A percentile compares a stretch with the other conserved stretches of the same genome.
Conservation (phyloP, 2,797 vertebrate species). For the Phylloscopus collybita region DNA sequence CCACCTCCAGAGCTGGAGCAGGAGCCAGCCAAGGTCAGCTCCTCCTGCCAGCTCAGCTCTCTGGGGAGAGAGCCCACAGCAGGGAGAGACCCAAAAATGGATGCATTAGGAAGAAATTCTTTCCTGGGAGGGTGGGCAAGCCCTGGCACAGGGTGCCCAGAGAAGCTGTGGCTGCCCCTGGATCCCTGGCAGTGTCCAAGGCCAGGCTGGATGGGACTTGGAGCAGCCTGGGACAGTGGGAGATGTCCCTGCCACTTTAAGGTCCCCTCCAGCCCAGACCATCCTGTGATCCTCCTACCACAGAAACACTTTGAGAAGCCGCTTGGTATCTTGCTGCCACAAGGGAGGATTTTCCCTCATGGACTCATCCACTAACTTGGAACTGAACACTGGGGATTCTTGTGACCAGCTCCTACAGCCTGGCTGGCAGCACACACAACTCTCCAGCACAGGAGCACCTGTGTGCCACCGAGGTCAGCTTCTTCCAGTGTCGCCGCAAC, state of each 20-base stretch:
- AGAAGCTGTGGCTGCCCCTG: background rate
- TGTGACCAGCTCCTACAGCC: background rate
- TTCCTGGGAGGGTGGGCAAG: background rate
- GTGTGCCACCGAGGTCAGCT: rapidly evolving
- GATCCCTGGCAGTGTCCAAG: background rate
- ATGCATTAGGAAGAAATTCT: background rate
- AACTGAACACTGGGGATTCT: background rate
- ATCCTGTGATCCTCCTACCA: background rate
- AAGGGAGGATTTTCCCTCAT: background rate
- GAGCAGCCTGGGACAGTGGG: background rate
- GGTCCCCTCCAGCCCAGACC: background rate
- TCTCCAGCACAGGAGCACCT: background rate
- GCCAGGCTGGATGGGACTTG: background rate
- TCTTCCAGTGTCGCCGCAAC: rapidly evolving
- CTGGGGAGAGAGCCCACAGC: background rate
- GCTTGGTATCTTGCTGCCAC: background rate
- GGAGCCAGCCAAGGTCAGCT: background rate
- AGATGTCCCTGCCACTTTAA: background rate
- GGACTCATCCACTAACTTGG: background rate
- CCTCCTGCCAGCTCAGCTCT: background rate
- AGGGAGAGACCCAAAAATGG: background rate
- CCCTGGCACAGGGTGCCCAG: background rate
- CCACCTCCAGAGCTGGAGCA: background rate
- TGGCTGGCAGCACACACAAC: background rate
- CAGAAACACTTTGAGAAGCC: background rate